Percentiles rank a stretch among this genome's conserved stretches.
Conservation (phyloP, 2,113 vertebrate species). For the Formicarius rufipectus region DNA sequence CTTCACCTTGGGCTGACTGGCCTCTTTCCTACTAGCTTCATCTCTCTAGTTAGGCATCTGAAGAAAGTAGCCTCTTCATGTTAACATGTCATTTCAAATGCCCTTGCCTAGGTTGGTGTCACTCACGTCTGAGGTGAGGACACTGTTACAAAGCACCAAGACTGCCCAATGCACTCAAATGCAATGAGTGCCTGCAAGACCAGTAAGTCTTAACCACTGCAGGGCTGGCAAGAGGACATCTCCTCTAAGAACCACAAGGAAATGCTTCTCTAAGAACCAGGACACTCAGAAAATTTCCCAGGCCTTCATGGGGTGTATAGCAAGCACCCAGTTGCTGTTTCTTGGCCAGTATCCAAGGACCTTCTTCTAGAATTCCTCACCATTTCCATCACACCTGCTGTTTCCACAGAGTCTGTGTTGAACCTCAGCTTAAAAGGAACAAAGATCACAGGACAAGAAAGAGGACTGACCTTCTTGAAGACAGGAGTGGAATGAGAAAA, state of each 20-base stretch:
- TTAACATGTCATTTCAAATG: background rate
- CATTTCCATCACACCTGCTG: background rate
- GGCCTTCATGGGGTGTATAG: background rate
- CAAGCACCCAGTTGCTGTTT: background rate
- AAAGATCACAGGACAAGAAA: background rate
- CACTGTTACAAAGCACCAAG: background rate
- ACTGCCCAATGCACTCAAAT: rapidly evolving
- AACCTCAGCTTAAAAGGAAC: background rate
- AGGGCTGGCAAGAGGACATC: background rate
- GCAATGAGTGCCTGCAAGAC: background rate
- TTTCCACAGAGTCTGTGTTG: background rate
- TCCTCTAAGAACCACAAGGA: background rate
- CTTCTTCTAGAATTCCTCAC: background rate
- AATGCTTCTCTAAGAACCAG: background rate
- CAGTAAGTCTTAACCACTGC: background rate
- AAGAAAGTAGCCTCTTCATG: background rate
- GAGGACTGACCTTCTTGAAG: background rate
- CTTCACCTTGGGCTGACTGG: background rate
- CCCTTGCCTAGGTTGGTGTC: background rate
- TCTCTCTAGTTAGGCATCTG: background rate
- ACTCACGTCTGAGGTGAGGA: background rate
- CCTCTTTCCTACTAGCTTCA: background rate
- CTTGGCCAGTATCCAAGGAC: background rate
- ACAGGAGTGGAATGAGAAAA: background rate
- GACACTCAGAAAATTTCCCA: background rate